Evolutionary conservation across 2,888 invertebrate species (phyloP).

Genomic region (Ephialtes manifestator): DNA sequence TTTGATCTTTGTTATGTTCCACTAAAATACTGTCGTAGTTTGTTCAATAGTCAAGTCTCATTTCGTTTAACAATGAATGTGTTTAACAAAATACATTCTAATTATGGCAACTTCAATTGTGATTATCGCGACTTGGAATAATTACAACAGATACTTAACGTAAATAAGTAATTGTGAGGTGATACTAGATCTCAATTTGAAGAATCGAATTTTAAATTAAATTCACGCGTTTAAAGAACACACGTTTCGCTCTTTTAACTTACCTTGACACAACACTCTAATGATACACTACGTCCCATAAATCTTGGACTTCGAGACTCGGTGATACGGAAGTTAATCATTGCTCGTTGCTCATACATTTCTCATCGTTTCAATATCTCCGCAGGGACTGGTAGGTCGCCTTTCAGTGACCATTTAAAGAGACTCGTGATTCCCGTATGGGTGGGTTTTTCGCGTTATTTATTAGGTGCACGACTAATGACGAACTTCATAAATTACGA

Average conservation of each 20-base stretch:
- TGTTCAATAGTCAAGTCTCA: too few relatives aligned
- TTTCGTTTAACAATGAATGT: too few relatives aligned
- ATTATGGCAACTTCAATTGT: too few relatives aligned
- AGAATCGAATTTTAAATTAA: neutral
- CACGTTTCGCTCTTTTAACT: neutral
- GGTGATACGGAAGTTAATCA: neutral
- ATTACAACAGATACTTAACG: too few relatives aligned
- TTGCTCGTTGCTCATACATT: conserved; percentile 14
- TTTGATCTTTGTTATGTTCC: too few relatives aligned
- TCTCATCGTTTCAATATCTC: neutral
- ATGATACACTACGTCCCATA: neutral
- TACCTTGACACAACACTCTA: neutral
- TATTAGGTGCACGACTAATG: conserved; percentile 39
- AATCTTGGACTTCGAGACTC: neutral
- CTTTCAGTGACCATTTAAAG: conserved; percentile 4
- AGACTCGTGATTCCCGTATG: conserved; percentile 1
- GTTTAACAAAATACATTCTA: too few relatives aligned
- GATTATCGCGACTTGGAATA: too few relatives aligned
- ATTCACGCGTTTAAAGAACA: neutral
- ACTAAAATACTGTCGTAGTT: too few relatives aligned
- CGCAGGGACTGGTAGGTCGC: neutral
- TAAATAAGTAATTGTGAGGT: neutral
- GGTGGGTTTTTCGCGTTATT: conserved; percentile 10
- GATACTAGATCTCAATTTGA: neutral
- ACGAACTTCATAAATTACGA: conserved; percentile 24